A percentile compares a stretch with the other conserved stretches of the same genome.
phyloP scores from a whole-genome alignment of 2,888 invertebrate species.

The Embidobia sp. region DNA sequence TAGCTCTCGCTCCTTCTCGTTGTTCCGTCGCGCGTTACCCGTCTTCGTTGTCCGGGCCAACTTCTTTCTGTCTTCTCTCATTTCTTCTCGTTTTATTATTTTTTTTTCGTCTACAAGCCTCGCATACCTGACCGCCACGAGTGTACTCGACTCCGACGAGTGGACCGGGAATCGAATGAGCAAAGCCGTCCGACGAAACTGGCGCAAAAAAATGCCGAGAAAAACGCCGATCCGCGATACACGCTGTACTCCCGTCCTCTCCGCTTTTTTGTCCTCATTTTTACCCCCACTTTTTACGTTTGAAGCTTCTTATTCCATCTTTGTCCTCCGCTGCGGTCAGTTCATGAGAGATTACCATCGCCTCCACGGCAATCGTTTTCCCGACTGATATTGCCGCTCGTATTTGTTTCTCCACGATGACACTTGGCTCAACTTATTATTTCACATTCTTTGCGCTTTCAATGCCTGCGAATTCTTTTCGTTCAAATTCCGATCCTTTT shows the following conservation, averaged over 20 bases:
- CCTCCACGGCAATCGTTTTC: too few relatives aligned
- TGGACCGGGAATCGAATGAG: conserved; percentile 52
- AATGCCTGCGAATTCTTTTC: too few relatives aligned
- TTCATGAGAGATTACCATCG: too few relatives aligned
- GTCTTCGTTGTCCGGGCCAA: conserved; percentile 45
- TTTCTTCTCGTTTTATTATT: conserved; percentile 69
- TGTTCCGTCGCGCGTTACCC: too few relatives aligned
- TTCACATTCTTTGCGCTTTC: too few relatives aligned
- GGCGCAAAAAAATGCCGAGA: conserved; percentile 35
- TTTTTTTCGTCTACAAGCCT: conserved; percentile 75
- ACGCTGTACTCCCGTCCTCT: background rate
- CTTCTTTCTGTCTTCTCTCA: conserved; percentile 71
- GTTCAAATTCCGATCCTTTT: too few relatives aligned
- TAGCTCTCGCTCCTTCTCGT: conserved; percentile 50
- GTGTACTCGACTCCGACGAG: conserved; percentile 67
- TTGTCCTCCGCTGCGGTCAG: too few relatives aligned
- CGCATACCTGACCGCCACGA: conserved; percentile 79
- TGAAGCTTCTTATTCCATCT: too few relatives aligned
- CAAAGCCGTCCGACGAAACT: conserved; percentile 43
- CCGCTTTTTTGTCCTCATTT: conserved; percentile 4
- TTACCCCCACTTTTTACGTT: conserved; percentile 1
- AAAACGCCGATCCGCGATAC: conserved; percentile 40
- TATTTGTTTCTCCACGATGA: too few relatives aligned
- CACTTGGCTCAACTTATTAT: too few relatives aligned
- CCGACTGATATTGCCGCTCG: too few relatives aligned